These are phyloP conservation scores for Etheostoma perlongum DNA, from an alignment of 2,797 vertebrate genomes.

Conservation along the genomic window DNA sequence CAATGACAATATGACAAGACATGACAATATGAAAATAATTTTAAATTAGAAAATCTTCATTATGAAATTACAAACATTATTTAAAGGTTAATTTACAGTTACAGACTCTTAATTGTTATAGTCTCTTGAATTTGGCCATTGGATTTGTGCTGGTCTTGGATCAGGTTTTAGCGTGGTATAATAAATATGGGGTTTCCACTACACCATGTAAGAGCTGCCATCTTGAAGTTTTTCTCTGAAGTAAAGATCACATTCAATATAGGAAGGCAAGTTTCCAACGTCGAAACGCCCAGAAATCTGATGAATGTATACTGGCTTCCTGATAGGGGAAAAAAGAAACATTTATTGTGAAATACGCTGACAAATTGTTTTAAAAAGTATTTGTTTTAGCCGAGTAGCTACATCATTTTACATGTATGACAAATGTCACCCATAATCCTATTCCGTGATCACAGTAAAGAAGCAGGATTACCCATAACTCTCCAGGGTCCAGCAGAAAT, in stretches of 20 bases:
- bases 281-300: constrained; percentile 87
- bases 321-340: constrained; percentile 47
- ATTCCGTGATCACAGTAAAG: not conserved
- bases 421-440: not conserved
- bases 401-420: not conserved
- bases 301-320: constrained; percentile 83
- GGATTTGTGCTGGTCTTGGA: not conserved
- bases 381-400: rapidly evolving
- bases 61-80: constrained; percentile 23
- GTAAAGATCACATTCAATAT: constrained; percentile 84
- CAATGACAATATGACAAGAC: not conserved
- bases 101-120: not conserved
- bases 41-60: constrained; percentile 30
- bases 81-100: constrained; percentile 3
- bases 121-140: not conserved
- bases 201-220: constrained; percentile 76
- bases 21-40: not conserved
- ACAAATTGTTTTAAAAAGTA: not conserved
- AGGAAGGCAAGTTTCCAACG: constrained; percentile 86
- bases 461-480: not conserved
- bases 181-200: constrained; percentile 38
- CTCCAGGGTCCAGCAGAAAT: not conserved
- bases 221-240: constrained; percentile 82
- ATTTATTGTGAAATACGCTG: not conserved
- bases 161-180: not conserved